These are phyloP conservation scores for Austrofundulus limnaeus DNA, from an alignment of 2,113 vertebrate genomes.

Conservation along the genomic window DNA sequence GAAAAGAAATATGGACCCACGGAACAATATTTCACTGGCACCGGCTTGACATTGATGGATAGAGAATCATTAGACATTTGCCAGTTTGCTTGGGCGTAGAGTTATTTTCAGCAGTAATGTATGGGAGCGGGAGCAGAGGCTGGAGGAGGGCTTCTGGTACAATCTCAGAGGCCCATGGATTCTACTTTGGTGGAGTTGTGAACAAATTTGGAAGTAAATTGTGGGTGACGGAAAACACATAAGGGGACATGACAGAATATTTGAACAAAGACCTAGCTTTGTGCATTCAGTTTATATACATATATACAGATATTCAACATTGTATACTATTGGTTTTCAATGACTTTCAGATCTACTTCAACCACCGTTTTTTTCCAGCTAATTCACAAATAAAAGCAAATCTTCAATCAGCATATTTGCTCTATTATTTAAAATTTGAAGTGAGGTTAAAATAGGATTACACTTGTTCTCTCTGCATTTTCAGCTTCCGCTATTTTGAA, in stretches of 20 bases:
- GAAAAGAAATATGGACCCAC: conserved; percentile 58
- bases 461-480: no score
- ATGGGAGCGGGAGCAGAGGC: conserved; percentile 61
- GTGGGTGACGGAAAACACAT: conserved; percentile 26
- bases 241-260: neutral
- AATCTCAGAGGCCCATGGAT: conserved; percentile 46
- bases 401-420: no score
- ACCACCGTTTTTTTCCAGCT: neutral
- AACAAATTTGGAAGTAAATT: conserved; percentile 24
- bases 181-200: conserved; percentile 40
- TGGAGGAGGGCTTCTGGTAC: conserved; percentile 38
- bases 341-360: fast-evolving
- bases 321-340: no score
- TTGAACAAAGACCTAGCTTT: conserved; percentile 11
- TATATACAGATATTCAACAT: no score
- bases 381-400: neutral
- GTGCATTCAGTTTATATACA: neutral
- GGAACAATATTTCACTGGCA: conserved; percentile 71
- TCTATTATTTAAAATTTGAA: no score
- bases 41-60: conserved; percentile 75
- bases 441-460: no score
- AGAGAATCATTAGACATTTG: conserved; percentile 79
- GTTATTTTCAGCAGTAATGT: conserved; percentile 77
- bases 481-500: no score
- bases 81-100: conserved; percentile 72